Percentiles rank a stretch among this genome's conserved stretches.
These are phyloP conservation scores for Cephonodes hylas DNA, from an alignment of 2,888 invertebrate species.

Conservation along the genomic window DNA sequence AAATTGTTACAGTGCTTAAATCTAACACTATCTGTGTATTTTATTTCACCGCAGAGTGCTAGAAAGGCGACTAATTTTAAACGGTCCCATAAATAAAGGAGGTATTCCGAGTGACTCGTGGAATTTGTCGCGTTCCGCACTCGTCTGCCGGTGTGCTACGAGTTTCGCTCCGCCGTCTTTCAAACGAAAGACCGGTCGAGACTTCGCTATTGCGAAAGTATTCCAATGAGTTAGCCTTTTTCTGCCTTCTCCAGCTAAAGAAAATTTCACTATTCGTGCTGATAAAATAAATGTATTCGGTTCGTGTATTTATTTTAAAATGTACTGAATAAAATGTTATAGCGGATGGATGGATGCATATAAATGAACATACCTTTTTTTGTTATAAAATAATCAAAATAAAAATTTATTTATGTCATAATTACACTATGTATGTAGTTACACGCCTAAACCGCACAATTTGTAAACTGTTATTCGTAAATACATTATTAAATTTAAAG, in stretches of 20 bases:
- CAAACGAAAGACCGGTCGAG: background rate
- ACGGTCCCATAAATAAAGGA: slow-evolving; percentile 27
- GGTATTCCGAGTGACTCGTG: slow-evolving; percentile 27
- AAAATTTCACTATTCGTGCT: background rate
- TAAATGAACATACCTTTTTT: too few relatives aligned
- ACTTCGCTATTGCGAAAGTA: background rate
- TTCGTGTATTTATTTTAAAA: background rate
- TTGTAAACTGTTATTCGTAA: too few relatives aligned
- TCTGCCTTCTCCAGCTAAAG: background rate
- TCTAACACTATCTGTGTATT: slow-evolving; percentile 11
- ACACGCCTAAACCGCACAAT: too few relatives aligned
- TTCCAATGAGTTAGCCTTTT: background rate
- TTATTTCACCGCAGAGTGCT: slow-evolving; percentile 16
- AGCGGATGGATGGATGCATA: too few relatives aligned
- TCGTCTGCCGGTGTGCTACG: background rate
- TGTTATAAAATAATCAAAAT: too few relatives aligned
- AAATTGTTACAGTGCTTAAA: slow-evolving; percentile 8
- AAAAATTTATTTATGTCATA: too few relatives aligned
- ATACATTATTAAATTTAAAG: background rate
- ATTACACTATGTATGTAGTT: too few relatives aligned
- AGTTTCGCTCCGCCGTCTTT: background rate
- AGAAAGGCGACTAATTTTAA: slow-evolving; percentile 25
- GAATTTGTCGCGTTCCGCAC: slow-evolving; percentile 28
- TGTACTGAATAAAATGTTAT: background rate
- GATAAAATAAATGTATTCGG: background rate